Evolutionary conservation across 2,888 invertebrate genomes (phyloP), one percentile per base, ranked within the genome.

Genomic region (Chymomyza fuscimana): DNA sequence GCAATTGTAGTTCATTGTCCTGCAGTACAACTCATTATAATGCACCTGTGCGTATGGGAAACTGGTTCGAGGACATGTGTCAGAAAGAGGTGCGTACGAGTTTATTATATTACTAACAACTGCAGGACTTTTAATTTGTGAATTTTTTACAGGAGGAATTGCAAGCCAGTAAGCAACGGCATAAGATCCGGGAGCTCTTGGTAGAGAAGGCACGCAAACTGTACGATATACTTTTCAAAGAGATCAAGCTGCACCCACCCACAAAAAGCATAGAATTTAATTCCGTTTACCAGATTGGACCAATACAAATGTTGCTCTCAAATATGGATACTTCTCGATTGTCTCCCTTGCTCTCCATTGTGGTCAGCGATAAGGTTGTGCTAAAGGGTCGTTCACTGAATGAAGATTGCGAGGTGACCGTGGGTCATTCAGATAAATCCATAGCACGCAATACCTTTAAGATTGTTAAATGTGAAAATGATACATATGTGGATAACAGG

Each of bases 371-470:
- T 73, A 88, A 87, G 51, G 92, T 92, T 51, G 92, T 93, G 25
- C 0, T 12, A 12, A 5, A 46, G 4, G 40, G 40, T 4, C 1
- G 4, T 46, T 88, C 92, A 63, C 92, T 93, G 62, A 90, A 89
- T 66, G 92, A 93, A 51, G 91, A 93, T 10, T 93, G 93, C 77
- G 89, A 90, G 40, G 63, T 93, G 19, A 92, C 92, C 1, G 92
- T 92, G 7, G 93, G 93, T 0, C 91, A 92, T 0, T 90, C 92
- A 51, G 75, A 86, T 16, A 86, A 85, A 15, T 91, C 93, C 0
- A 93, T 92, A 74, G 90, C 92, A 0, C 90, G 93, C 50, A 93
- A 93, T 79, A 92, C 93, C 0, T 93, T 93, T 75, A 84, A 86
- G 15, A 84, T 91, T 56, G 76, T 84, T 5, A 86, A 87, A 63